A percentile compares a stretch with the other conserved stretches of the same genome.
Evolutionary conservation across 2,113 vertebrate species (phyloP).

Genomic region (Percopsis transmontana): DNA sequence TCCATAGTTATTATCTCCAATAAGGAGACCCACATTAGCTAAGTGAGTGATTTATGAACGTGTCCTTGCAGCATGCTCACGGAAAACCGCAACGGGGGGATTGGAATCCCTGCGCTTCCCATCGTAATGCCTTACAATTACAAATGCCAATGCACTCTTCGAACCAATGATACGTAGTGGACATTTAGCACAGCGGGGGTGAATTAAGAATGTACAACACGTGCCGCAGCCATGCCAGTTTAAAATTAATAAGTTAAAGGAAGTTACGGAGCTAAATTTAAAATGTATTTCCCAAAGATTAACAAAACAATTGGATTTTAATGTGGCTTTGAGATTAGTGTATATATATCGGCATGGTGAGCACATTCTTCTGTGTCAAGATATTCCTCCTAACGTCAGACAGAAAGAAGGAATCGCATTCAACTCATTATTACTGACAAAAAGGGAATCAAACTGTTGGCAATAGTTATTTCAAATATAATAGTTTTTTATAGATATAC

Average conservation of each 20-base stretch:
- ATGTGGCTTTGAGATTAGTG: neutral
- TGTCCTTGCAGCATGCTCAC: slow-evolving; percentile 45
- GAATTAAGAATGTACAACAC: too few species aligned
- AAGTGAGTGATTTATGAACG: slow-evolving; percentile 74
- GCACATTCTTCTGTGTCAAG: slow-evolving; percentile 1
- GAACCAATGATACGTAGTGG: slow-evolving; percentile 13
- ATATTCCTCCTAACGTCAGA: neutral
- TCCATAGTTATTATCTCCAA: slow-evolving; percentile 75
- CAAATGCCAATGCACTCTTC: slow-evolving; percentile 10
- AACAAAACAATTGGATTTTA: neutral
- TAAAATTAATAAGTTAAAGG: neutral
- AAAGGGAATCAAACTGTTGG: too few species aligned
- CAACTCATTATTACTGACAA: too few species aligned
- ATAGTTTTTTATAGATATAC: too few species aligned
- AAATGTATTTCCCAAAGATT: neutral
- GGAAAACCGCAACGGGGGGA: slow-evolving; percentile 31
- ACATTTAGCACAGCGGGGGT: neutral
- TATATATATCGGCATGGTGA: neutral
- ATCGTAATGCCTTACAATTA: slow-evolving; percentile 23
- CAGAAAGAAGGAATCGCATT: too few species aligned
- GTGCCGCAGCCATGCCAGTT: neutral
- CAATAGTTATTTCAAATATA: too few species aligned
- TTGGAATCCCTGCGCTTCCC: slow-evolving; percentile 34
- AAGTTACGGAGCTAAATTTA: neutral
- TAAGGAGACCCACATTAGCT: slow-evolving; percentile 67